These are phyloP conservation scores for Drosophila demipolita DNA, from an alignment of 2,888 invertebrate species.

Conservation along the genomic window DNA sequence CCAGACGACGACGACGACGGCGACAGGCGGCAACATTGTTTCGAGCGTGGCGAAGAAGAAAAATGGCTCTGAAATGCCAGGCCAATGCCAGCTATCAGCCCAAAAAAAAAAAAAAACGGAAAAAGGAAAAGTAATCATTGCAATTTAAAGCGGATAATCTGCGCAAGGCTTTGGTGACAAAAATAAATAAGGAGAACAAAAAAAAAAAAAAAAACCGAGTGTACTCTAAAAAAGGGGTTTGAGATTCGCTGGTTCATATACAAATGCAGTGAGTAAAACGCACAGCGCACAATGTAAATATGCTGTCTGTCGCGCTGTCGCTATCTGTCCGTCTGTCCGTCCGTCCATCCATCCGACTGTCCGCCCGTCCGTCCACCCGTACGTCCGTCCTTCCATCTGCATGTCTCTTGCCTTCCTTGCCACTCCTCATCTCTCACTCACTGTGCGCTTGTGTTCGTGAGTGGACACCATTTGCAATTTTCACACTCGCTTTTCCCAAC, in stretches of 20 bases:
- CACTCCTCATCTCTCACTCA: slow-evolving; percentile 4
- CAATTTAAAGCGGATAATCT: slow-evolving; percentile 84
- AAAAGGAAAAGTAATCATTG: slow-evolving; percentile 80
- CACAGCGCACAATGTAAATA: slow-evolving; percentile 71
- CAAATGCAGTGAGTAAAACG: slow-evolving; percentile 62
- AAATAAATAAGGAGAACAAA: slow-evolving; percentile 44
- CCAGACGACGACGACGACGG: slow-evolving; percentile 43
- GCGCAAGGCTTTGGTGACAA: slow-evolving; percentile 63
- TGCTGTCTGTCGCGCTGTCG: slow-evolving; percentile 49
- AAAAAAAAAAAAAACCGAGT: slow-evolving; percentile 33
- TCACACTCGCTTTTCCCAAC: slow-evolving; percentile 64
- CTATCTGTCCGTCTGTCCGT: slow-evolving; percentile 4
- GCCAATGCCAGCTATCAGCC: slow-evolving; percentile 51
- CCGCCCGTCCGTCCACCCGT: neutral
- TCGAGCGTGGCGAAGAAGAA: slow-evolving; percentile 76
- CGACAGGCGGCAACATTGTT: slow-evolving; percentile 72
- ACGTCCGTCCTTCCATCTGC: slow-evolving; percentile 21
- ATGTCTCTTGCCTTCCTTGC: slow-evolving; percentile 22
- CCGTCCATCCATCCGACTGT: neutral
- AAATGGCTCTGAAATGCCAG: slow-evolving; percentile 78
- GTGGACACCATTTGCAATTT: slow-evolving; percentile 81
- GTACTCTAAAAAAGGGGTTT: slow-evolving; percentile 47
- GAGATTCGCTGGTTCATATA: slow-evolving; percentile 43
- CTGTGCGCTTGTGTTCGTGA: slow-evolving; percentile 65
- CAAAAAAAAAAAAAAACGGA: slow-evolving; percentile 14